A percentile compares a stretch with the other conserved stretches of the same genome.
Conservation (phyloP, 1,140 invertebrate species). For the Drosophila nebulosa region DNA sequence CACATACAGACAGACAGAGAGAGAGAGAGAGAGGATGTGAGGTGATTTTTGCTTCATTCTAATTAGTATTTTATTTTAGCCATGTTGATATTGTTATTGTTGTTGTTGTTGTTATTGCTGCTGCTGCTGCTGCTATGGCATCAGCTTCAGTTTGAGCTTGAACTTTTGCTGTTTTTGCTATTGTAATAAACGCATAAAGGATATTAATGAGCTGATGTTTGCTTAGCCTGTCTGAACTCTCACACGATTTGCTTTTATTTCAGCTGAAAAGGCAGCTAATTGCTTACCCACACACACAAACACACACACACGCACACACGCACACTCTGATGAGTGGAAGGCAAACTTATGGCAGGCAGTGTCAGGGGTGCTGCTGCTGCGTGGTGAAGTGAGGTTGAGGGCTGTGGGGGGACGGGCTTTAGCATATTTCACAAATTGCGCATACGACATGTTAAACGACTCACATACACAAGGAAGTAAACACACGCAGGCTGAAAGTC, state of each 20-base stretch:
- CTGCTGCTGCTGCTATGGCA: conserved; percentile 17
- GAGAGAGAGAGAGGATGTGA: not conserved
- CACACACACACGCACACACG: conserved; percentile 9
- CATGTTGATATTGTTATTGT: conserved; percentile 1
- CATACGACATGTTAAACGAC: conserved; percentile 77
- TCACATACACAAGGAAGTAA: conserved; percentile 35
- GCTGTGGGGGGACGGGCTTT: not conserved
- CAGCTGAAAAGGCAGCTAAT: conserved; percentile 78
- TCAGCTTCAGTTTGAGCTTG: too few relatives aligned
- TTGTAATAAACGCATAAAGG: conserved; percentile 78
- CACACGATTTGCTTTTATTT: conserved; percentile 69
- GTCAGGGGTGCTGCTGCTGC: conserved; percentile 15
- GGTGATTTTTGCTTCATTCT: conserved; percentile 24
- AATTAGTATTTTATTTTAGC: conserved; percentile 15
- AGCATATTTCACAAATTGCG: conserved; percentile 78
- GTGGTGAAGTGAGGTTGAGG: too few relatives aligned
- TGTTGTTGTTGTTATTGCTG: conserved; percentile 18
- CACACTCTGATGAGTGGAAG: not conserved
- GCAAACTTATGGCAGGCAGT: conserved; percentile 57
- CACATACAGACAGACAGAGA: not conserved
- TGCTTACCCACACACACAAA: conserved; percentile 53
- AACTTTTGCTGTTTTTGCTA: conserved; percentile 14
- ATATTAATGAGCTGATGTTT: conserved; percentile 77
- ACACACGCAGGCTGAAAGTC: conserved; percentile 36
- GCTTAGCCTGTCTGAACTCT: conserved; percentile 35